Base-by-base conservation (phyloP, 1,140 invertebrate genomes). In the Leptinotarsa defecta region DNA sequence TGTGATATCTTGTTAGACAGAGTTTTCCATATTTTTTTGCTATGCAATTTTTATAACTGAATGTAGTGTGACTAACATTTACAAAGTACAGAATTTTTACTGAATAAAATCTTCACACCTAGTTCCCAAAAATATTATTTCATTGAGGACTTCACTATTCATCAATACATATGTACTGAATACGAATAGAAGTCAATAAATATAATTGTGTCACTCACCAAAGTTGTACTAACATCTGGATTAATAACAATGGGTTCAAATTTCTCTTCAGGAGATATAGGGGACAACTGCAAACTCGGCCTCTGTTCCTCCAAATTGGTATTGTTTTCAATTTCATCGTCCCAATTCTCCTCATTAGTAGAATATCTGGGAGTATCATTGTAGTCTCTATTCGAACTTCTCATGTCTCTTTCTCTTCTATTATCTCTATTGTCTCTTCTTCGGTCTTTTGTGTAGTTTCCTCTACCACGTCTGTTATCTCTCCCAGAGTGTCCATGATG, bases 361-460 rank as follows among this genome's bases (percentile, higher is more conserved):
- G 11, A 17, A 13, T 65, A 17, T 5, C 6, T 57, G 4, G n/a
- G n/a, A 57, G 15, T 57, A 57, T 57, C 4, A 57, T 57, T 8
- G n/a, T 57, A 15, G 52, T 19, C 52, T 8, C 15, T 57, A 19
- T 57, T 57, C 6, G 52, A 19, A 57, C n/a, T 57, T 57, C 17
- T 57, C 52, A 8, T 19, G 20, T 74, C 76, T n/a, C 62, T 64
- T 43, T 34, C n/a, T 15, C 17, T 19, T 48, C 63, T 73, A 22
- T 13, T 15, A 15, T 73, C 72, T 67, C 67, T 76, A 67, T 62
- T 76, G 49, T 22, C 65, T 34, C 34, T 73, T 19, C n/a, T 57
- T 57, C 52, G 52, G 3, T 57, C 52, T 19, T 17, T 57, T 5
- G 15, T 62, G 63, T 68, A 73, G 57, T 76, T 76, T 13, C 62